Evolutionary conservation across 2,888 invertebrate species (phyloP).

Genomic region (Microchrysa polita): DNA sequence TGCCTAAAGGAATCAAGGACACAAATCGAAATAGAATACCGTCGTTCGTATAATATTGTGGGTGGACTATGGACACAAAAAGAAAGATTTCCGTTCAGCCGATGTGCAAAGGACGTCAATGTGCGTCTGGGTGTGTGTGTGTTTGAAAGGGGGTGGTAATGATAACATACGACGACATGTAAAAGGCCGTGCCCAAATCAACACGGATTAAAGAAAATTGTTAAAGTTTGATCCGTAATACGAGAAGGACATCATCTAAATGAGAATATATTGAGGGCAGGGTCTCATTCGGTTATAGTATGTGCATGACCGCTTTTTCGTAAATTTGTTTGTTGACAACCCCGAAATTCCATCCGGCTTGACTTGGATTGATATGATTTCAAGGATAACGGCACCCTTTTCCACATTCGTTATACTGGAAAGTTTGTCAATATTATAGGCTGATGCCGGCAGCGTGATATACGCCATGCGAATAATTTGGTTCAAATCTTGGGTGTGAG

Average conservation of each 20-base stretch:
- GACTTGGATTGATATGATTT: background rate
- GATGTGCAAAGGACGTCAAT: slow-evolving; percentile 3
- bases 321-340: slow-evolving; percentile 6
- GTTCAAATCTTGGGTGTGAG: too few relatives aligned
- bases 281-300: background rate
- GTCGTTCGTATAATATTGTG: background rate
- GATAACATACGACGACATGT: background rate
- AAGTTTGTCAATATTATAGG: slow-evolving; percentile 1
- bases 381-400: background rate
- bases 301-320: slow-evolving; percentile 6
- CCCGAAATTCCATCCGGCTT: slow-evolving; percentile 9
- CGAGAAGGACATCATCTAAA: slow-evolving; percentile 11
- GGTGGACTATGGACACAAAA: background rate
- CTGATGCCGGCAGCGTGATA: background rate
- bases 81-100: background rate
- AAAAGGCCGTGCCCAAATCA: slow-evolving; percentile 19
- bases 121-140: too few relatives aligned
- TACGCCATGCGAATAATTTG: background rate
- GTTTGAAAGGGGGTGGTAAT: background rate
- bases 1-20: background rate
- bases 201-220: slow-evolving; percentile 23
- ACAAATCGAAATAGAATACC: background rate
- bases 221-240: slow-evolving; percentile 20
- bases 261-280: background rate
- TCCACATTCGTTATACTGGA: background rate